Conservation (phyloP, 1,140 invertebrate species). For the Platyscapa corneri region DNA sequence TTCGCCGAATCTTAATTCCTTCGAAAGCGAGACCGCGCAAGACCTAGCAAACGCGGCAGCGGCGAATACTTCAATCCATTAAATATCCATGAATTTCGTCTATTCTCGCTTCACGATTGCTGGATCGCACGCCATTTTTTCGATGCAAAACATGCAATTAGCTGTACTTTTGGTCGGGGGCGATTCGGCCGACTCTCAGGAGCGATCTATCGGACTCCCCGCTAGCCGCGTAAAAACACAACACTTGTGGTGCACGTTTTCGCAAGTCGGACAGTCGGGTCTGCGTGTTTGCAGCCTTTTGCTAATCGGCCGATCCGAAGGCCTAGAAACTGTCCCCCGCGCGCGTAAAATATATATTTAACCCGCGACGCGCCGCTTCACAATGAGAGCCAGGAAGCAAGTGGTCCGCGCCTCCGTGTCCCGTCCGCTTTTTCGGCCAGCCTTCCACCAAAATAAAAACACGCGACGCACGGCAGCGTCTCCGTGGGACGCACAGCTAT, state of each 20-base stretch:
- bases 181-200: no score
- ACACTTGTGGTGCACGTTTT: background rate
- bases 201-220: no score
- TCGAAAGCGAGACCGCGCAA: no score
- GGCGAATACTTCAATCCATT: no score
- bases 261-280: background rate
- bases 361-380: background rate
- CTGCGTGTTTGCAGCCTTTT: background rate
- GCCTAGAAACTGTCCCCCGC: conserved; percentile 27
- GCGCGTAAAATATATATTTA: conserved; percentile 33
- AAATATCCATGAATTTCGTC: no score
- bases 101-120: no score
- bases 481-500: no score
- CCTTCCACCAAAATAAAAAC: conserved; percentile 52
- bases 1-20: no score
- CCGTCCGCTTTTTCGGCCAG: conserved; percentile 1
- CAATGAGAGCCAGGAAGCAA: conserved; percentile 50
- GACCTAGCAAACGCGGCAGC: no score
- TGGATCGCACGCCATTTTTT: no score
- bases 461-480: background rate
- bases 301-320: conserved; percentile 35
- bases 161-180: no score
- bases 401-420: background rate
- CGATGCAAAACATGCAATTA: no score
- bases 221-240: background rate